These are phyloP conservation scores for Aphrophora alni DNA, from an alignment of 2,888 invertebrate species.

Conservation along the genomic window DNA sequence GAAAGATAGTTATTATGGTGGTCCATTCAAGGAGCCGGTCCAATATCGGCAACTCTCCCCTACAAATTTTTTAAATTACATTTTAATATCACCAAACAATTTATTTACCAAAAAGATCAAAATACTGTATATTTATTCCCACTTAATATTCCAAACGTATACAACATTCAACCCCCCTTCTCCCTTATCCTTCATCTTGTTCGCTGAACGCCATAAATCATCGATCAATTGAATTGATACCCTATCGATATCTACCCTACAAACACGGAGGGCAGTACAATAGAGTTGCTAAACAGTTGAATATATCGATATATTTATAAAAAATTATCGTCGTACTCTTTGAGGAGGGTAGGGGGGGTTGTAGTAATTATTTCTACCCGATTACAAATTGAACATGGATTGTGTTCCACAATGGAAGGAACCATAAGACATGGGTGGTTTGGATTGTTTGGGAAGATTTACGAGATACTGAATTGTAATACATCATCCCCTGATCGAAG, in stretches of 20 bases:
- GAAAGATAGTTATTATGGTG: too few species aligned
- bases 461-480: background rate
- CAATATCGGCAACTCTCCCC: too few species aligned
- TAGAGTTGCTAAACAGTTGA: background rate
- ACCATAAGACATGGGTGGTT: background rate
- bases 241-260: background rate
- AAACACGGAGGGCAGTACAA: background rate
- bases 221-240: background rate
- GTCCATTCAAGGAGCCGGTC: too few species aligned
- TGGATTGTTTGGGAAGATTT: slow-evolving; percentile 12
- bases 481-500: slow-evolving; percentile 21
- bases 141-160: background rate
- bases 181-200: background rate
- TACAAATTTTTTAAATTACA: background rate
- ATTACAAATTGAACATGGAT: slow-evolving; percentile 30
- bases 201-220: background rate
- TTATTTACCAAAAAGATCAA: background rate
- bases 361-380: slow-evolving; percentile 4
- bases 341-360: background rate
- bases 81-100: too few species aligned
- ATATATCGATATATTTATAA: background rate
- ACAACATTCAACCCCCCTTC: background rate
- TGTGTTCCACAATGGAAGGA: slow-evolving; percentile 20
- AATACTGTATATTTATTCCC: background rate
- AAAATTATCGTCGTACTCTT: background rate